Base-by-base conservation (phyloP, 2,113 vertebrate species). In the Chloroceryle aenea region DNA sequence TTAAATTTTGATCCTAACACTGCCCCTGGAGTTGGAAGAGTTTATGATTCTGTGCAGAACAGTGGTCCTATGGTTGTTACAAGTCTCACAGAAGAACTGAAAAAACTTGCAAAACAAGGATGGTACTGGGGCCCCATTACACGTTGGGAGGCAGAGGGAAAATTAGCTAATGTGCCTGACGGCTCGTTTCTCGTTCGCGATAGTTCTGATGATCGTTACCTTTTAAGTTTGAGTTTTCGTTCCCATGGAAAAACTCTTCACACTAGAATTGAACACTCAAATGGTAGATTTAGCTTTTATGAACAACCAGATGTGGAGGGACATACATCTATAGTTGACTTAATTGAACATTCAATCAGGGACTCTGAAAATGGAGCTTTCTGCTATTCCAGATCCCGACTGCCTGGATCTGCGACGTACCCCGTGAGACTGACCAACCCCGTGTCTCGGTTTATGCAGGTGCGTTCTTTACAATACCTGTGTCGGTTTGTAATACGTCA, bases 51-150 rank as follows among this genome's bases (percentile, higher is more conserved):
- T 4, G 99, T 99, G 85, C 99, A 99, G 95, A 99, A 97, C 86
- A 99, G 99, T 8, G 99, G 99, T n/a, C 98, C 99, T 42, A 99
- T 99, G 99, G 99, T 99, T 25, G 99, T 99, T 89, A 99, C 99
- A 16, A 99, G 99, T 97, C 99, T 99, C 82, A 99, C 99, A 0
- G 99, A 99, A 97, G 99, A 99, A 98, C 98, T 99, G 94, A 99
- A 99, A 97, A 99, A 99, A 90, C 98, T 99, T 71, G 99, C 99
- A 2, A 99, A 98, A 86, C 99, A 99, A 97, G 99, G 99, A 64
- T 99, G 99, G 99, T 99, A 99, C 98, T 99, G 99, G 99, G 99
- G 99, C 12, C 99, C 99, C 6, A 99, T 99, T 96, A 99, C 99
- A 8, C 98, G 99, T 66, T 99, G 99, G 99, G 99, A 99, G 93